Conservation (phyloP, 2,113 vertebrate species). For the Pelodiscus sinensis region DNA sequence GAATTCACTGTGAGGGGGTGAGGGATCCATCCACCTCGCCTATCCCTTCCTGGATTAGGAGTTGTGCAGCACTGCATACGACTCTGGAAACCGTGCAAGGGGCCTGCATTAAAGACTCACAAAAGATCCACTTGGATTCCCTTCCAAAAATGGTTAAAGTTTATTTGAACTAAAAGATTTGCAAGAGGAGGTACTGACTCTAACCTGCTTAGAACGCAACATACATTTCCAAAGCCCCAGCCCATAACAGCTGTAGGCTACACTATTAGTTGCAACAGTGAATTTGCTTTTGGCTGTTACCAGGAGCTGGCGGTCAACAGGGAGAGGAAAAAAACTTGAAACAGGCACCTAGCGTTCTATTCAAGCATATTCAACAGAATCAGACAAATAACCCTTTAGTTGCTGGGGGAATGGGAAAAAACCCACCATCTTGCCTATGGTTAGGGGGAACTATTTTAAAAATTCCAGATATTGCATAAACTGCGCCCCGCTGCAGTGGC, state of each 20-base stretch:
- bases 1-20: background rate
- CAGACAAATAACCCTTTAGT: background rate
- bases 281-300: background rate
- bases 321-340: background rate
- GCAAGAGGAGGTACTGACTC: background rate
- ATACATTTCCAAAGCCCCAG: background rate
- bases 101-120: fast-evolving
- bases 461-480: background rate
- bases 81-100: background rate
- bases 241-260: background rate
- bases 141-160: background rate
- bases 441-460: background rate
- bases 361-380: background rate
- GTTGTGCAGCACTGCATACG: fast-evolving
- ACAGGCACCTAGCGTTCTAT: constrained; percentile 37
- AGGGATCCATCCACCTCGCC: background rate
- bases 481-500: background rate
- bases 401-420: background rate
- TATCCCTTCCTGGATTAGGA: background rate
- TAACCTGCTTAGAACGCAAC: background rate
- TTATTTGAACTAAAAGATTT: background rate
- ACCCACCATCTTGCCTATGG: too few relatives aligned
- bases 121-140: fast-evolving
- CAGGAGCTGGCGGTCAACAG: background rate
- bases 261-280: background rate